Base-by-base conservation (phyloP, 37 sponge, comb jelly and placozoan species). In the Ephydatia muelleri region DNA sequence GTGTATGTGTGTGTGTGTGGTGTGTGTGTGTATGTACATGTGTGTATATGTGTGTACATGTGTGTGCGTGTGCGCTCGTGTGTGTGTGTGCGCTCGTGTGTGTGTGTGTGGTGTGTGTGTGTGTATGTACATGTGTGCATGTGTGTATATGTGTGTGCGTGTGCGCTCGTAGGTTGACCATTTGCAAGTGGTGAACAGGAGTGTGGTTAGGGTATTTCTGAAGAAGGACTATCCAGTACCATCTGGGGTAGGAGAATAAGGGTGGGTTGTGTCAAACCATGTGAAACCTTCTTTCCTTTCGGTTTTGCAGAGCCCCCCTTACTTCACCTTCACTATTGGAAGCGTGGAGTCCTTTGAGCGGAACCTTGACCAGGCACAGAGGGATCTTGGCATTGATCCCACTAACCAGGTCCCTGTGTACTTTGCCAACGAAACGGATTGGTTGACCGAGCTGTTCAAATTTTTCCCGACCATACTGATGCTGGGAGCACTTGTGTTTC, bases 281-380 rank as follows among this genome's bases (percentile, higher is more conserved):
- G 47, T n/a, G 6, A 8, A 49, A 40, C 27, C 16, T 66, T 83
- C 37, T 47, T 49, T 30, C 30, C 35, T 34, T 23, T 49, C 65
- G 12, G 26, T 39, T 77, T 8, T 77, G 34, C 78, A 88, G 84
- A 32, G 76, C 28, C 80, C 90, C 2, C n/a, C 85, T 48, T 71
- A 64, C 70, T 76, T 93, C 35, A 89, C 71, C 69, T 96, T 96
- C 83, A 91, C 89, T 74, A 97, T 97, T 73, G 97, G 97, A 36
- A 97, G 97, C 87, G 94, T 97, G 70, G 97, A 97, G 37, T 83
- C 85, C 38, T 97, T 97, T 94, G 97, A 97, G 79, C n/a, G 94
- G 49, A 97, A 92, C 64, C 73, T 97, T 72, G 94, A 95, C 38
- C 57, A 70, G 43, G 97, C 93, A 12, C 97, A 97, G 71, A 79